Percentiles rank a stretch among this genome's conserved stretches.
Evolutionary conservation across 2,797 vertebrate genomes (phyloP).

Genomic region (Pangasius larnaudii): DNA sequence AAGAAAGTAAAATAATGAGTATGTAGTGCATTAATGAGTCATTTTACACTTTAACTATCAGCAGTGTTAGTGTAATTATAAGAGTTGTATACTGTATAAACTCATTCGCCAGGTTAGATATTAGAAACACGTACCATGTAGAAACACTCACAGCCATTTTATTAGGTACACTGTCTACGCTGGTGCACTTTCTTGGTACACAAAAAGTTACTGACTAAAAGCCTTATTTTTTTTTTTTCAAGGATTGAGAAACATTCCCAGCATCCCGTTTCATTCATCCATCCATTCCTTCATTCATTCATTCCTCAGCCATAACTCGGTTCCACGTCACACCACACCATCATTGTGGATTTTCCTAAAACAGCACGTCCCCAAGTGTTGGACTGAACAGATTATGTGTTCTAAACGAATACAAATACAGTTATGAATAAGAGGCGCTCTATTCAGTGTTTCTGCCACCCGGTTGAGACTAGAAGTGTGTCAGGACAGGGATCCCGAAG

Average conservation of each 20-base stretch:
- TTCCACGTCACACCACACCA: not conserved
- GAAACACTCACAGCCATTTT: not conserved
- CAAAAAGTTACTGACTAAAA: not conserved
- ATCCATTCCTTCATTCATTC: not conserved
- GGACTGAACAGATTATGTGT: not conserved
- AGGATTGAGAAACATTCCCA: not conserved
- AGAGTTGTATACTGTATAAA: not conserved
- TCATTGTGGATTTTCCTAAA: not conserved
- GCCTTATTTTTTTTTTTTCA: not conserved
- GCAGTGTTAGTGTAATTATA: not conserved
- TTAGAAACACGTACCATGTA: not conserved
- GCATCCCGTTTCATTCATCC: not conserved
- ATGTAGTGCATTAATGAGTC: not conserved
- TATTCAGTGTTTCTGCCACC: not conserved
- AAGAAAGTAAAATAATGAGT: not conserved
- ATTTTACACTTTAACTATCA: not conserved
- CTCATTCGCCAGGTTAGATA: not conserved
- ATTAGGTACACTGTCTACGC: conserved; percentile 11
- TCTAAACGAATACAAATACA: not conserved
- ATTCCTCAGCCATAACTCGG: not conserved
- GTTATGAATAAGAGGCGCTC: not conserved
- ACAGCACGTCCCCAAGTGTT: not conserved
- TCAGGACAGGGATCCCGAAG: not conserved
- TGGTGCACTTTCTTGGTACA: not conserved
- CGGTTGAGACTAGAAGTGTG: not conserved